Conservation (phyloP, 1,140 invertebrate species). For the Drosophila nigrodunni region DNA sequence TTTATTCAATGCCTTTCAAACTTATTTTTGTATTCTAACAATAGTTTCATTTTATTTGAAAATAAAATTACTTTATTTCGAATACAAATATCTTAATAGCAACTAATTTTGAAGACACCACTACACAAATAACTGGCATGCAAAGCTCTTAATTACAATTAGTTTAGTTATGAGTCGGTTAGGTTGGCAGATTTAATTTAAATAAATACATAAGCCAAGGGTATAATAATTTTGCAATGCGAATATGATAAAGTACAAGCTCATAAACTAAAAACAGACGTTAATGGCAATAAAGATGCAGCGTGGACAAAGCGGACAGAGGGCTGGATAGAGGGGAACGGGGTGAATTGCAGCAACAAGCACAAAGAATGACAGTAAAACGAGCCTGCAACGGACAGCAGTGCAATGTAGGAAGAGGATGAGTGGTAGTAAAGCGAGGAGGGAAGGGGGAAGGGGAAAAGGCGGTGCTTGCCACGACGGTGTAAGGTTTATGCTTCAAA, state of each 20-base stretch:
- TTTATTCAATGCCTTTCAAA: too few relatives aligned
- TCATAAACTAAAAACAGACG: constrained; percentile 47
- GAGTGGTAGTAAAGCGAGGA: neutral
- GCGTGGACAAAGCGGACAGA: neutral
- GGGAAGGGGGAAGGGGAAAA: neutral
- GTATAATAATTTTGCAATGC: constrained; percentile 42
- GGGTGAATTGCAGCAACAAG: constrained; percentile 3
- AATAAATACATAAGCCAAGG: constrained; percentile 33
- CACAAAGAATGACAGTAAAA: constrained; percentile 31
- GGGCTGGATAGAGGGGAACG: neutral
- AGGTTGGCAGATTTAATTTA: constrained; percentile 2
- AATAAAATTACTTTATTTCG: too few relatives aligned
- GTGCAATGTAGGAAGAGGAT: neutral
- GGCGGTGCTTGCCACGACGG: neutral
- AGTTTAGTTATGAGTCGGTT: neutral
- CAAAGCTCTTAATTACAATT: neutral
- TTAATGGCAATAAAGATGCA: constrained; percentile 26
- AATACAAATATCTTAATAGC: too few relatives aligned
- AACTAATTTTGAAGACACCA: too few relatives aligned
- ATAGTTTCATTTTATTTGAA: too few relatives aligned
- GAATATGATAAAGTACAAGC: constrained; percentile 38
- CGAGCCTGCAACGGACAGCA: constrained; percentile 43
- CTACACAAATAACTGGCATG: too few relatives aligned
- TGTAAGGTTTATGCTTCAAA: constrained; percentile 3
- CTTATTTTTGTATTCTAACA: too few relatives aligned